Conservation (phyloP, 1,140 invertebrate species). For the Meteorus sp. region DNA sequence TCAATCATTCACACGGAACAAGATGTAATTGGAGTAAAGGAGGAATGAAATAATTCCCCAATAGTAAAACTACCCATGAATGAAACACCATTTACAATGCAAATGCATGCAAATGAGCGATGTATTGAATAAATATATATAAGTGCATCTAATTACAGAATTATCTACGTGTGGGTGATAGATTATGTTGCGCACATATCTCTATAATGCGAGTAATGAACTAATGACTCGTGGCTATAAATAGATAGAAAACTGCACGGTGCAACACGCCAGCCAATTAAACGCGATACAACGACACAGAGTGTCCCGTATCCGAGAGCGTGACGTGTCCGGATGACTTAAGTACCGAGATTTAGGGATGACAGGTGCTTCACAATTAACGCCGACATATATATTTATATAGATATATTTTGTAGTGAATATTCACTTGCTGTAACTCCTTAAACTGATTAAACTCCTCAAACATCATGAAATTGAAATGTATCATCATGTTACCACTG, state of each 20-base stretch:
- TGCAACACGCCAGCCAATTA: slow-evolving; percentile 51
- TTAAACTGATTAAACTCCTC: no score
- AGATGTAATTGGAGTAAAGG: no score
- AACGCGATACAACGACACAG: slow-evolving; percentile 41
- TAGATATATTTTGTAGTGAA: slow-evolving; percentile 2
- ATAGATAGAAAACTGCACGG: slow-evolving; percentile 34
- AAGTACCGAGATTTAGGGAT: slow-evolving; percentile 56
- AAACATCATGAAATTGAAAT: no score
- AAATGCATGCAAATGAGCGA: no score
- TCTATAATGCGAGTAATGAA: slow-evolving; percentile 44
- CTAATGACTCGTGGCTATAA: slow-evolving; percentile 46
- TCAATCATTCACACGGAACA: no score
- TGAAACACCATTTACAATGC: no score
- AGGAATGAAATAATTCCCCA: no score
- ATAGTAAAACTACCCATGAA: no score
- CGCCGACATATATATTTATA: slow-evolving; percentile 11
- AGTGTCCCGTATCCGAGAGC: slow-evolving; percentile 16
- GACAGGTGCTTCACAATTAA: slow-evolving; percentile 48
- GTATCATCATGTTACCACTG: no score
- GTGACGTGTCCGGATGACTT: slow-evolving; percentile 46
- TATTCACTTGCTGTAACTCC: slow-evolving; percentile 3
- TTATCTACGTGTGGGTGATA: background rate
- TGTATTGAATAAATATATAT: background rate
- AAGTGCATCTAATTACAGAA: background rate
- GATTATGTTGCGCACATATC: background rate